Evolutionary conservation across 2,888 invertebrate species (phyloP), one percentile per base, ranked within the genome.

Genomic region (Acrobasis consociella): DNA sequence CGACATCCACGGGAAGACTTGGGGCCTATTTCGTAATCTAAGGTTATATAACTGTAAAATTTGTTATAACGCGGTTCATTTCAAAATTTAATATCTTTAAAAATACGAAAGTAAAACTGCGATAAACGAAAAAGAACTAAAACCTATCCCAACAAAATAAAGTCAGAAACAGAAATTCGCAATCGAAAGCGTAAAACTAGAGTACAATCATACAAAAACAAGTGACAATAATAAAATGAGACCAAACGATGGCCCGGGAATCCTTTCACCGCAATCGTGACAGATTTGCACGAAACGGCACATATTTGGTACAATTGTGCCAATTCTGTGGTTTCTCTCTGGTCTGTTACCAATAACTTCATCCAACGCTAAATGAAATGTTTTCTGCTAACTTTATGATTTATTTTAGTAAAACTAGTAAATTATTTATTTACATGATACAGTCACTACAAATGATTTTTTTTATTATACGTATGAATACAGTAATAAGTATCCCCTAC

Each of bases 261-360:
- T 46, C 51, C 52, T 58, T 59, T 53, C 53, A 63, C 49, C 63
- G 42, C n/a, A 49, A 55, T 63, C 59, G 59, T 60, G 63, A 63
- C 60, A 49, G 63, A 38, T 63, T 60, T 49, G 59, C 63, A 63
- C 63, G 63, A 39, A 62, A 38, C 38, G 22, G 17, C 59, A 55
- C 46, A 60, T 17, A 60, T 63, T 63, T 59, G 15, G 15, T n/a
- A 46, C n/a, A n/a, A 46, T 46, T 46, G 46, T 46, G n/a, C 13
- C 11, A 46, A 46, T 46, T 1, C 7, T 13, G 46, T 13, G 46
- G 11, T 13, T 46, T 8, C 46, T 46, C 13, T 46, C 5, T 46
- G 31, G 0, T 31, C 8, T n/a, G 9, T 46, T 46, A 46, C 46
- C 42, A 42, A 42, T 42, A 42, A 11, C 42, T 42, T 13, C 8